Conservation (phyloP, 2,797 vertebrate genomes). For the Schizopygopsis pylzovi region DNA sequence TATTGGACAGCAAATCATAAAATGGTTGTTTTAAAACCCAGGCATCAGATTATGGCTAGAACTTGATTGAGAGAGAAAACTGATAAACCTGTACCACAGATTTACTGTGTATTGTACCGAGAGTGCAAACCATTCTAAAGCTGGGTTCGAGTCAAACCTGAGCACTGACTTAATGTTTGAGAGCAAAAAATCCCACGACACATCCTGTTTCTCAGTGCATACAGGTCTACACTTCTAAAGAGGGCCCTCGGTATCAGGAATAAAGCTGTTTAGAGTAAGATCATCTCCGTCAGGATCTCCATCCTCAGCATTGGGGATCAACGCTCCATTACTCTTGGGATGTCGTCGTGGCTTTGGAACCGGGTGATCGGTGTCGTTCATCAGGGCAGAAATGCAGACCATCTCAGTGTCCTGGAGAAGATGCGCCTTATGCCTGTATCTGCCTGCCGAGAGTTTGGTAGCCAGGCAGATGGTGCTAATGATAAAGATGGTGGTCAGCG, state of each 20-base stretch:
- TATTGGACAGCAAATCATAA: not conserved
- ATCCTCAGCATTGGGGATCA: slow-evolving; percentile 55
- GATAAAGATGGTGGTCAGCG: slow-evolving; percentile 78
- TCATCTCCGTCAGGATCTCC: slow-evolving; percentile 70
- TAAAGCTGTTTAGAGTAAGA: slow-evolving; percentile 82
- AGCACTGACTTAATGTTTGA: not conserved
- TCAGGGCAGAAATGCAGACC: slow-evolving; percentile 82
- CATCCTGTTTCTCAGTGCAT: not conserved
- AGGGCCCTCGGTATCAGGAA: slow-evolving; percentile 67
- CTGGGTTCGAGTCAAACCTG: not conserved
- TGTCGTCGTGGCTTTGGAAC: slow-evolving; percentile 30
- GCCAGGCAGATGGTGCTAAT: slow-evolving; percentile 76
- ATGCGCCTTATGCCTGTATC: slow-evolving; percentile 53
- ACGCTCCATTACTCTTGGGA: slow-evolving; percentile 48
- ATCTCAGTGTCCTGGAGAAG: slow-evolving; percentile 76
- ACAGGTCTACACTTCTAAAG: not conserved
- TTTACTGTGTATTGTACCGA: not conserved
- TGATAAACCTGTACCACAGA: not conserved
- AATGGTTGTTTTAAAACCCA: not conserved
- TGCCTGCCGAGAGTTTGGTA: slow-evolving; percentile 71
- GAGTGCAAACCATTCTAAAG: not conserved
- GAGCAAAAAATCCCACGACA: not conserved
- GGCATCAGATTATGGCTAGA: not conserved
- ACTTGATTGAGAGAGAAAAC: not conserved
- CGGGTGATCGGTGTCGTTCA: slow-evolving; percentile 66